These are phyloP conservation scores for Eilema sororculum DNA, from an alignment of 2,888 invertebrate genomes.

Conservation along the genomic window DNA sequence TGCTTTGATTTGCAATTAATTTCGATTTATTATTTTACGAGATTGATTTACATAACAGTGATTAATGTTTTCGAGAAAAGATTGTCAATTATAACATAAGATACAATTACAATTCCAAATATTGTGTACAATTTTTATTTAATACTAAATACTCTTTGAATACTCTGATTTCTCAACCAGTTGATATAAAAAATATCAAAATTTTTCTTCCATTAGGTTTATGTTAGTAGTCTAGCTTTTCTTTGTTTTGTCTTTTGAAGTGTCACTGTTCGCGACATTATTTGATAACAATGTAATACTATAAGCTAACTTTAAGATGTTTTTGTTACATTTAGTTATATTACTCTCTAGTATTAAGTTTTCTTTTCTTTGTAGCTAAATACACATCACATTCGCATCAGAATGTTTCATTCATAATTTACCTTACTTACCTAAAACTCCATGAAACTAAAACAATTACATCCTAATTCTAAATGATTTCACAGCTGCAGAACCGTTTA, in stretches of 20 bases:
- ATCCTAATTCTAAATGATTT: conserved; percentile 52
- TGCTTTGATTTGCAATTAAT: not conserved
- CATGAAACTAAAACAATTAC: conserved; percentile 49
- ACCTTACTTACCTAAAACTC: conserved; percentile 21
- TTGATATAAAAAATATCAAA: no score
- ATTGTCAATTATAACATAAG: not conserved
- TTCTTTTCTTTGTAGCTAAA: conserved; percentile 25
- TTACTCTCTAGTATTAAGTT: conserved; percentile 12
- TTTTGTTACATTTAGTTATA: conserved; percentile 23
- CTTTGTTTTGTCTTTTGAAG: not conserved
- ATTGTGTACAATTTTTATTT: not conserved
- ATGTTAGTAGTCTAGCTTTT: not conserved
- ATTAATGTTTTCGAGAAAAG: not conserved
- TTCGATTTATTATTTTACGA: not conserved
- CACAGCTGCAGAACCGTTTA: conserved; percentile 43
- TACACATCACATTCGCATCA: conserved; percentile 31
- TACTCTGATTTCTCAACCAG: no score
- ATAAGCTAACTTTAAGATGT: conserved; percentile 10
- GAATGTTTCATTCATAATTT: conserved; percentile 15
- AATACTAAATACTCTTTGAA: not conserved
- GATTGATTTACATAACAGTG: not conserved
- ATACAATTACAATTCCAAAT: not conserved
- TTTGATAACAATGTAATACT: not conserved
- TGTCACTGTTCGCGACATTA: not conserved
- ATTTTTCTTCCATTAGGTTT: not conserved